Evolutionary conservation across 2,888 invertebrate species (phyloP), one percentile per base, ranked within the genome.

Genomic region (Leptogaster cylindrica): DNA sequence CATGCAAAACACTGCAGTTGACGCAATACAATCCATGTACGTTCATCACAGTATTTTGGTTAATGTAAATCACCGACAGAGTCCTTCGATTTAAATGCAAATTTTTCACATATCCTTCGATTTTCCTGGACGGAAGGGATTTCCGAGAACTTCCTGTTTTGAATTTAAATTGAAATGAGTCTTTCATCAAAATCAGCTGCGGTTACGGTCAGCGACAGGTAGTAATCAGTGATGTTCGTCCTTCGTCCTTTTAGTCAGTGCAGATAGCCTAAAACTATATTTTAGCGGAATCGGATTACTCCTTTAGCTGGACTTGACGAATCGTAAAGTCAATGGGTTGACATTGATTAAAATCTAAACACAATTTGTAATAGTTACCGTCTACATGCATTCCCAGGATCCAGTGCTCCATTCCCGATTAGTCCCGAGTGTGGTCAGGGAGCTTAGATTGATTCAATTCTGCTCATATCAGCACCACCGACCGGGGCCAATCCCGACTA

Each of bases 71-170:
- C 70, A 63, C 65, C 69, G 18, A 18, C 36, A 27, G 44, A 23
- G 48, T 65, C 67, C 69, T 78, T 79, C 78, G 78, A 78, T 79
- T 79, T 79, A 79, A 77, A 79, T 79, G 78, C 78, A 79, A 79
- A 79, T 79, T 79, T 78, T 77, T 77, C 77, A 78, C 33, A 61
- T 20, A 58, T 58, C 58, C 48, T 66, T 46, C 52, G 36, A 58
- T 52, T 58, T 66, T 61, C 41, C 33, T 16, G 63, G 52, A 52
- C 66, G 41, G 18, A 7, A 27, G 52, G 55, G 64, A 64, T 65
- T 65, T 65, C 6, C 16, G 8, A 8, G 50, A 20, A 27, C 50
- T 36, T 50, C 48, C 50, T 50, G 46, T 64, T 64, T 64, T 64
- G 61, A 61, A 61, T 61, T 25, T 61, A 61, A 61, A 44, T 61